Conservation (phyloP, 2,797 vertebrate genomes). For the Geotrypetes seraphini region DNA sequence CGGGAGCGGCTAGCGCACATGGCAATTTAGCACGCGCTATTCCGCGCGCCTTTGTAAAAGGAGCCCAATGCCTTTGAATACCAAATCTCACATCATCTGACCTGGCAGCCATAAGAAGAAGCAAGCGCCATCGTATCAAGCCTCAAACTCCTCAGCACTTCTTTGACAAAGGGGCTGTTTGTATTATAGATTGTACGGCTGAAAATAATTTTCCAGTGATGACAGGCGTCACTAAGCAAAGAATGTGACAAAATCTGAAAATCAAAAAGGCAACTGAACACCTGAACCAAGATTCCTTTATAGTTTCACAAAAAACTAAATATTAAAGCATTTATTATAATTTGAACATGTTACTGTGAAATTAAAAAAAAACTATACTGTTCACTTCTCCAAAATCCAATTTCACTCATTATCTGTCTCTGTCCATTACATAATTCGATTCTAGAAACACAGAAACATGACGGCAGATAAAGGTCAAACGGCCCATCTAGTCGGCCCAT, state of each 20-base stretch:
- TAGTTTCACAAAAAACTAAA: slow-evolving; percentile 38
- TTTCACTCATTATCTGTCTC: slow-evolving; percentile 28
- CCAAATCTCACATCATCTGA: slow-evolving; percentile 1
- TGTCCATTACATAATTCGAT: neutral
- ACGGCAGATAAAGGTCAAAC: too few relatives aligned
- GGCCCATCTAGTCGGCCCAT: too few relatives aligned
- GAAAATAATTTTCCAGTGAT: slow-evolving; percentile 37
- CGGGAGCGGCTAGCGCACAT: too few relatives aligned
- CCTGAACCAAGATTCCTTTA: slow-evolving; percentile 33
- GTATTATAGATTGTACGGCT: slow-evolving; percentile 30
- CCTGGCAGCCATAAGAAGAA: slow-evolving; percentile 8
- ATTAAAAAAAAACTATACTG: too few relatives aligned
- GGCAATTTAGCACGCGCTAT: too few relatives aligned
- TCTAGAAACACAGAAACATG: too few relatives aligned
- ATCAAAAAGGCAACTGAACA: slow-evolving; percentile 37
- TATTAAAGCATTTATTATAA: slow-evolving; percentile 31
- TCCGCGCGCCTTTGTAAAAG: too few relatives aligned
- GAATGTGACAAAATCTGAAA: slow-evolving; percentile 30
- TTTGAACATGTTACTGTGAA: too few relatives aligned
- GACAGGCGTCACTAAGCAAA: slow-evolving; percentile 44
- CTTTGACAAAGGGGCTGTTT: slow-evolving; percentile 32
- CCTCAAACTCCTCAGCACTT: slow-evolving; percentile 27
- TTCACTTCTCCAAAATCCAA: too few relatives aligned
- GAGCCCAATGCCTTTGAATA: slow-evolving; percentile 3
- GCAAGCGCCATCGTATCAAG: slow-evolving; percentile 11